A percentile compares a stretch with the other conserved stretches of the same genome.
phyloP scores from a whole-genome alignment of 2,113 vertebrate genomes.

The Myotis davidii region DNA sequence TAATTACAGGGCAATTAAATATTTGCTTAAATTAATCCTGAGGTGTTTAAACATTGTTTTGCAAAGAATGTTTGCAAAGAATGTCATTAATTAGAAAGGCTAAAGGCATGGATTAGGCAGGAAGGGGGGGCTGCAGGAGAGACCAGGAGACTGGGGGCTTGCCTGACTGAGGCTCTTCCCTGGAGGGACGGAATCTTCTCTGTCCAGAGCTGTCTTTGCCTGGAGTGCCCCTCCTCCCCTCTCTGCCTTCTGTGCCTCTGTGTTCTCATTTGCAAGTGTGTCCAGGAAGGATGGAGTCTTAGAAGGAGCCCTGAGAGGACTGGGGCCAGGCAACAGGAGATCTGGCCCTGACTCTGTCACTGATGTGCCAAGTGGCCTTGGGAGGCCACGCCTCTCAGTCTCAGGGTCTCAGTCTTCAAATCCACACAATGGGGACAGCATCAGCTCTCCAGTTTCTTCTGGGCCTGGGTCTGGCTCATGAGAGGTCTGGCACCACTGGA shows the following conservation, averaged over 20 bases:
- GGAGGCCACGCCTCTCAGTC: not conserved
- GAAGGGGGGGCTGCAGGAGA: not conserved
- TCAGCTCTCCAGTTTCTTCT: not conserved
- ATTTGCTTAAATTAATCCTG: slow-evolving; percentile 83
- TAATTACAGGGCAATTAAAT: slow-evolving; percentile 83
- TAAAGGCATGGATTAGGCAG: slow-evolving; percentile 56
- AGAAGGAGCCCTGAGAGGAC: not conserved
- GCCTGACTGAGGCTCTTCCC: not conserved
- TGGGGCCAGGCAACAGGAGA: not conserved
- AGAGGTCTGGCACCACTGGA: not conserved
- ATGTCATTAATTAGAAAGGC: slow-evolving; percentile 76
- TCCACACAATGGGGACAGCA: too few species aligned
- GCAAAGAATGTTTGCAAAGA: slow-evolving; percentile 77
- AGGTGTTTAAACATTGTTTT: slow-evolving; percentile 84
- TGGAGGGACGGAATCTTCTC: not conserved
- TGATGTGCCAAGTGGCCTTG: not conserved
- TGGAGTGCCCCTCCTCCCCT: too few species aligned
- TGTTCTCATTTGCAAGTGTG: not conserved
- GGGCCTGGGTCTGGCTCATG: not conserved
- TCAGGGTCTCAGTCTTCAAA: not conserved
- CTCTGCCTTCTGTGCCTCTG: not conserved
- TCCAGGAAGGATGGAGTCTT: not conserved
- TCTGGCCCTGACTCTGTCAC: not conserved
- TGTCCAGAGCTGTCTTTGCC: not conserved
- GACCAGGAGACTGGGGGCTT: not conserved